Conservation (phyloP, 1,140 invertebrate species). For the Drosophila santomea region DNA sequence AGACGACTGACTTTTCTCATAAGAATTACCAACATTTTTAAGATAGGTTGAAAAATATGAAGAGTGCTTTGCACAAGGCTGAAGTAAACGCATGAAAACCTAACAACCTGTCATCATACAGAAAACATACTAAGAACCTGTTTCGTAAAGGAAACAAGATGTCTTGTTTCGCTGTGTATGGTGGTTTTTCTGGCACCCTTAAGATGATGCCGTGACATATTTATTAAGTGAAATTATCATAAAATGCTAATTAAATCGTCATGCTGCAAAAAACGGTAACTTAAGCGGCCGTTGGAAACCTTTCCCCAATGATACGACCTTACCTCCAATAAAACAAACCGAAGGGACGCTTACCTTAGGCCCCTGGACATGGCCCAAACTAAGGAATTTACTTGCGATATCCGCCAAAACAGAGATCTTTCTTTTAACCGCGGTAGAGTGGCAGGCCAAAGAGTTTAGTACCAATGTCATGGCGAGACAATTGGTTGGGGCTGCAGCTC, state of each 20-base stretch:
- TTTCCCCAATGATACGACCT: constrained; percentile 11
- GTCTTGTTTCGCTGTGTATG: constrained; percentile 11
- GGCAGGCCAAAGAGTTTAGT: constrained; percentile 35
- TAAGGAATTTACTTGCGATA: constrained; percentile 82
- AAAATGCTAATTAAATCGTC: constrained; percentile 84
- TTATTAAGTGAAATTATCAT: constrained; percentile 84
- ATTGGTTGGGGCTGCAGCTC: constrained; percentile 30
- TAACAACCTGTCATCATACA: too few relatives aligned
- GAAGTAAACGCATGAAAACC: too few relatives aligned
- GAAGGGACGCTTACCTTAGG: constrained; percentile 56
- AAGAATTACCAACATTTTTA: too few relatives aligned
- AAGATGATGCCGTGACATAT: constrained; percentile 81
- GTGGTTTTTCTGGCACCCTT: constrained; percentile 79
- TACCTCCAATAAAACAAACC: constrained; percentile 75
- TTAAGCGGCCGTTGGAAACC: constrained; percentile 42
- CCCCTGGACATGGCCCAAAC: constrained; percentile 74
- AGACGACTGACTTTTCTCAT: too few relatives aligned
- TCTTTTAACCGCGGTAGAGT: constrained; percentile 59
- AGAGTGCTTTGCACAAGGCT: too few relatives aligned
- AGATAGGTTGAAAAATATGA: too few relatives aligned
- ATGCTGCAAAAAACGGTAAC: constrained; percentile 79
- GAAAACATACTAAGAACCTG: too few relatives aligned
- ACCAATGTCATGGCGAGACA: constrained; percentile 33
- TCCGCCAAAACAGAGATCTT: constrained; percentile 54
- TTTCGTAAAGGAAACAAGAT: constrained; percentile 12